Evolutionary conservation across 2,797 vertebrate species (phyloP).

Genomic region (Botia almorhae): DNA sequence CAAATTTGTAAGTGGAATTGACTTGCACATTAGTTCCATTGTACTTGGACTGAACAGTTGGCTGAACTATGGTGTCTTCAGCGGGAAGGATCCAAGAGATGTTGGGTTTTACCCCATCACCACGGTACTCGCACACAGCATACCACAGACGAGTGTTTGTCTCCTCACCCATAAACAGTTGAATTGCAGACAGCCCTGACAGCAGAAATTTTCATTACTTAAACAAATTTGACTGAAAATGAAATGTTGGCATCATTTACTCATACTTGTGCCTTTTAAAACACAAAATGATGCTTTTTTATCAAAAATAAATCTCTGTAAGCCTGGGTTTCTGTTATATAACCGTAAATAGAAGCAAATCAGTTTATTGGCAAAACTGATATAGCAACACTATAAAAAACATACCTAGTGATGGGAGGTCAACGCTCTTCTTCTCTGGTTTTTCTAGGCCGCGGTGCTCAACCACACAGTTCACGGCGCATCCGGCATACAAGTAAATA

Average conservation of each 20-base stretch:
- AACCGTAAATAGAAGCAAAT: background rate
- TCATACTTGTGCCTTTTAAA: too few species aligned
- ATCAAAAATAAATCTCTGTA: background rate
- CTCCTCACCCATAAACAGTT: constrained; percentile 61
- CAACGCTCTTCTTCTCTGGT: constrained; percentile 62
- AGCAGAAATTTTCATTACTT: constrained; percentile 16
- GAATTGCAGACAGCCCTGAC: constrained; percentile 64
- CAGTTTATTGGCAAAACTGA: background rate
- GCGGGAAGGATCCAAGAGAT: constrained; percentile 73
- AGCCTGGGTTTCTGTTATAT: background rate
- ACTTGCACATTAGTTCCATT: constrained; percentile 56
- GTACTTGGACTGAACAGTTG: constrained; percentile 38
- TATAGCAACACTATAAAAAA: constrained; percentile 32
- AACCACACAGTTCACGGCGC: constrained; percentile 71
- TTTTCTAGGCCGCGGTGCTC: constrained; percentile 64
- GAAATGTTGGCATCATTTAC: too few species aligned
- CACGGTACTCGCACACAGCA: constrained; percentile 71
- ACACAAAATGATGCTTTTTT: background rate
- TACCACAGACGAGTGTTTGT: constrained; percentile 63
- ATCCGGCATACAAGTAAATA: constrained; percentile 67
- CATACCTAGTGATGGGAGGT: constrained; percentile 66
- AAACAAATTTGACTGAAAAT: background rate
- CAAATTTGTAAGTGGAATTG: constrained; percentile 69
- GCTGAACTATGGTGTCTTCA: constrained; percentile 54
- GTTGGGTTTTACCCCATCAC: constrained; percentile 55